phyloP scores from a whole-genome alignment of 2,888 invertebrate species.

The Strigamia maritima region DNA sequence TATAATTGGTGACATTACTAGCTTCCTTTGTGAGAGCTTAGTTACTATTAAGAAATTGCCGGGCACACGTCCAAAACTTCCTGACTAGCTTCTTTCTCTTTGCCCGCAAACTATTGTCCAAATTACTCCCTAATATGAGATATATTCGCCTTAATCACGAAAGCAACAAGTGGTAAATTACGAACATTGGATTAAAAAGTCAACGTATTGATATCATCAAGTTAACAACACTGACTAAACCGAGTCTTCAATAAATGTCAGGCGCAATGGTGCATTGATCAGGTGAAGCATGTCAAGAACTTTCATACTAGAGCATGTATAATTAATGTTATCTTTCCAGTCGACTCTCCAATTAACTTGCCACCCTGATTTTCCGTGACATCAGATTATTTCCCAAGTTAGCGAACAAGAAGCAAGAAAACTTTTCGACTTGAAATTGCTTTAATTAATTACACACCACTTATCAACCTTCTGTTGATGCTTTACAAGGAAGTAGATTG shows the following conservation, averaged over 20 bases:
- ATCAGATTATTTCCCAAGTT: constrained; percentile 13
- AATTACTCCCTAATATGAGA: not conserved
- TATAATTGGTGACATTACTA: constrained; percentile 32
- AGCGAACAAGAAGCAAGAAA: constrained; percentile 20
- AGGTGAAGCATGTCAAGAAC: constrained; percentile 8
- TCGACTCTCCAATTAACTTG: constrained; percentile 21
- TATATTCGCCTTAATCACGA: not conserved
- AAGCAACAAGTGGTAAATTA: not conserved
- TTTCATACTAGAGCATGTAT: constrained; percentile 21
- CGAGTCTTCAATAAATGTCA: not conserved
- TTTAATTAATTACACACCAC: constrained; percentile 31
- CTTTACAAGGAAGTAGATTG: constrained; percentile 8
- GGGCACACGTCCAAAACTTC: constrained; percentile 32
- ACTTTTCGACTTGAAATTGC: constrained; percentile 17
- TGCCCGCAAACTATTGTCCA: constrained; percentile 11
- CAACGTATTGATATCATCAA: not conserved
- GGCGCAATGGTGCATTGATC: constrained; percentile 14
- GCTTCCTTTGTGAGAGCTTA: constrained; percentile 24
- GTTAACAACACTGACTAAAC: not conserved
- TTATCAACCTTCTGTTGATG: constrained; percentile 5
- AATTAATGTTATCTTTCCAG: constrained; percentile 30
- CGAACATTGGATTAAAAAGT: not conserved
- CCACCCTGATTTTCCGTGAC: constrained; percentile 14
- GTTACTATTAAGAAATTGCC: constrained; percentile 34
- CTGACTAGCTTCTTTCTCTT: constrained; percentile 17